Conservation (phyloP, 1,140 invertebrate genomes). For the Drosophila sechellia region DNA sequence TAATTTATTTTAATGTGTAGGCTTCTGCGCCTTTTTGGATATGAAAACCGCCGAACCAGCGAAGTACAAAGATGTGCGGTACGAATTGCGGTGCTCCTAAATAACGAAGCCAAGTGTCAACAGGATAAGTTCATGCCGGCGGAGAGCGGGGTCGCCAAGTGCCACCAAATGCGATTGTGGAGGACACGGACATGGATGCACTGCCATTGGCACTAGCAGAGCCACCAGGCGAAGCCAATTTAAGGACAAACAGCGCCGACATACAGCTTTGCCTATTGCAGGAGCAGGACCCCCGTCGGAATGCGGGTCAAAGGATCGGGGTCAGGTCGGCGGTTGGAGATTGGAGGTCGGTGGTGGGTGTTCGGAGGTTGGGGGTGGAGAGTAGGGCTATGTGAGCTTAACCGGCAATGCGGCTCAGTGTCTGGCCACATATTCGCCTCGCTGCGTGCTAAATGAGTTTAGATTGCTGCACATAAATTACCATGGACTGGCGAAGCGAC, state of each 20-base stretch:
- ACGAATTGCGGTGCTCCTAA: slow-evolving; percentile 34
- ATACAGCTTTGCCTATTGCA: slow-evolving; percentile 31
- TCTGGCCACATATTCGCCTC: slow-evolving; percentile 59
- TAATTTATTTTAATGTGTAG: slow-evolving; percentile 7
- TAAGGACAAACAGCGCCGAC: slow-evolving; percentile 60
- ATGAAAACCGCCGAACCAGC: slow-evolving; percentile 21
- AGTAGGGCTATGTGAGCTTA: slow-evolving; percentile 9
- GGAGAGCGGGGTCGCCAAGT: slow-evolving; percentile 8
- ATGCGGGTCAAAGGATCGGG: slow-evolving; percentile 14
- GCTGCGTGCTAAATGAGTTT: slow-evolving; percentile 70
- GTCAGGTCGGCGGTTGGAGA: slow-evolving; percentile 9
- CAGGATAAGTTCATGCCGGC: slow-evolving; percentile 76
- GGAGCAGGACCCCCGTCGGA: slow-evolving; percentile 3
- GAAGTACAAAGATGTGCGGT: slow-evolving; percentile 60
- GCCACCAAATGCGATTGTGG: slow-evolving; percentile 37
- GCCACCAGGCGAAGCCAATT: slow-evolving; percentile 55
- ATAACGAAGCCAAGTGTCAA: slow-evolving; percentile 75
- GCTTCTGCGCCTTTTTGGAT: neutral
- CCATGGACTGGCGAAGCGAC: slow-evolving; percentile 33
- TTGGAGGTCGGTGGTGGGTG: slow-evolving; percentile 2
- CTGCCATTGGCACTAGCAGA: slow-evolving; percentile 2
- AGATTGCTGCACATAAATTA: slow-evolving; percentile 73
- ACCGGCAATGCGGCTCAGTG: slow-evolving; percentile 6
- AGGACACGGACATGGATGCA: slow-evolving; percentile 29
- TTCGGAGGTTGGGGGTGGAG: neutral